A percentile compares a stretch with the other conserved stretches of the same genome.
Conservation (phyloP, 1,140 invertebrate genomes). For the Macrocentrus cingulum region DNA sequence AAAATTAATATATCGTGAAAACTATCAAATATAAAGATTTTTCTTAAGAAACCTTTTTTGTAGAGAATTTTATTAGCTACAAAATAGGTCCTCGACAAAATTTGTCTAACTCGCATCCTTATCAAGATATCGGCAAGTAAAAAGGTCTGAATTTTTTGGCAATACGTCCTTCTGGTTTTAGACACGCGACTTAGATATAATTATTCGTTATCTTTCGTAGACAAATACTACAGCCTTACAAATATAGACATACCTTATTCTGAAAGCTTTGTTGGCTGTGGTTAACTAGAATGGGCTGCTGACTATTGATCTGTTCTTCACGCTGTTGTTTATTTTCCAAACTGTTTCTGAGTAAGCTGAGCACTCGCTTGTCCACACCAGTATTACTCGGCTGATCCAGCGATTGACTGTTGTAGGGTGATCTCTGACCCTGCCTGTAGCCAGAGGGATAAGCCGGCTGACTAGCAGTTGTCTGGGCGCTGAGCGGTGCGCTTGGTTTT, state of each 20-base stretch:
- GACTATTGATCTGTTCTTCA: conserved; percentile 55
- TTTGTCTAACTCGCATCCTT: too few species aligned
- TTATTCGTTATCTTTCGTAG: too few species aligned
- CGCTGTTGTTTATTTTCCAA: conserved; percentile 68
- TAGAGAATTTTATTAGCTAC: too few species aligned
- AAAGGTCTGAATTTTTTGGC: too few species aligned
- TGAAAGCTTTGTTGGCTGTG: conserved; percentile 51
- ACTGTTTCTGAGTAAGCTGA: conserved; percentile 69
- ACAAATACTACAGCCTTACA: too few species aligned
- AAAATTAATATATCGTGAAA: too few species aligned
- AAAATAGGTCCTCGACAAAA: too few species aligned
- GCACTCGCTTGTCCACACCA: conserved; percentile 67
- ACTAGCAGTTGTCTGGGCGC: conserved; percentile 30
- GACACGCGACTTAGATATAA: too few species aligned
- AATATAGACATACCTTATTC: conserved; percentile 49
- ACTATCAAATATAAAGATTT: too few species aligned
- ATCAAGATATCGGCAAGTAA: too few species aligned
- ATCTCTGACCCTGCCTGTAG: conserved; percentile 37
- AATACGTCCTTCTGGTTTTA: too few species aligned
- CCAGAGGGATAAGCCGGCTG: conserved; percentile 34
- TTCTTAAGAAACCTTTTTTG: too few species aligned
- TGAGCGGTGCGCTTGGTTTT: conserved; percentile 32
- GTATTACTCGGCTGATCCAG: conserved; percentile 45
- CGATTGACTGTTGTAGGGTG: conserved; percentile 18
- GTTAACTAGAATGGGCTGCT: conserved; percentile 48